phyloP scores from a whole-genome alignment of 2,113 vertebrate species.

The Ciconia stormi region DNA sequence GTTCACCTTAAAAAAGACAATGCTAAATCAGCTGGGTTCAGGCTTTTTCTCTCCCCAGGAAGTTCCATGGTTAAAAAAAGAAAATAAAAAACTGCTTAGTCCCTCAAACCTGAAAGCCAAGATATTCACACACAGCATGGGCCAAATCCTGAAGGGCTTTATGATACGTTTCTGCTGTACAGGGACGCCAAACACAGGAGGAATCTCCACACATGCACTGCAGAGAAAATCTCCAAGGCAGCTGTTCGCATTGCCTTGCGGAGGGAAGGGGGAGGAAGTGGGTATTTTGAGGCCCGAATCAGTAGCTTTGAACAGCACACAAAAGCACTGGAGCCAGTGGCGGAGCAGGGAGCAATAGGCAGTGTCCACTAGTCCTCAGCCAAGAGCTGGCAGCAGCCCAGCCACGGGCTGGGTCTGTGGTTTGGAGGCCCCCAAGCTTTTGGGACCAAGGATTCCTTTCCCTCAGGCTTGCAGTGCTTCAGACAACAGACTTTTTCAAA shows the following conservation, averaged over 20 bases:
- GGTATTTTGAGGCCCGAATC: background rate
- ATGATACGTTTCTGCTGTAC: background rate
- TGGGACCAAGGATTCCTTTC: background rate
- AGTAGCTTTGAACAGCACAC: slow-evolving; percentile 24
- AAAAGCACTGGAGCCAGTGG: background rate
- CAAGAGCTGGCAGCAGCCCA: background rate
- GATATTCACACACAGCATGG: background rate
- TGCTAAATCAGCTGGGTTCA: background rate
- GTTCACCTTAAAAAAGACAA: background rate
- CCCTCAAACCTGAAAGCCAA: slow-evolving; percentile 1
- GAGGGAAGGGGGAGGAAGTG: background rate
- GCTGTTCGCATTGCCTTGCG: background rate
- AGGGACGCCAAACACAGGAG: background rate
- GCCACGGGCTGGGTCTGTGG: background rate
- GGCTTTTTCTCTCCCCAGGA: background rate
- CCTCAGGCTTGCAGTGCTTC: background rate
- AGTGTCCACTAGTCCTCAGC: background rate
- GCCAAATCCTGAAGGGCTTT: slow-evolving; percentile 21
- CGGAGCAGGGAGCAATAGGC: background rate
- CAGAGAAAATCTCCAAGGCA: slow-evolving; percentile 47
- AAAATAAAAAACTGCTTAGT: slow-evolving; percentile 16
- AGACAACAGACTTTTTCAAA: background rate
- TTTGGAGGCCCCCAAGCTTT: background rate
- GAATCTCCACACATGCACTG: slow-evolving; percentile 8
- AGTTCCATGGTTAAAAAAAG: background rate